Percentiles rank a stretch among this genome's conserved stretches.
phyloP scores from a whole-genome alignment of 2,113 vertebrate species.

The Saimiri boliviensis region DNA sequence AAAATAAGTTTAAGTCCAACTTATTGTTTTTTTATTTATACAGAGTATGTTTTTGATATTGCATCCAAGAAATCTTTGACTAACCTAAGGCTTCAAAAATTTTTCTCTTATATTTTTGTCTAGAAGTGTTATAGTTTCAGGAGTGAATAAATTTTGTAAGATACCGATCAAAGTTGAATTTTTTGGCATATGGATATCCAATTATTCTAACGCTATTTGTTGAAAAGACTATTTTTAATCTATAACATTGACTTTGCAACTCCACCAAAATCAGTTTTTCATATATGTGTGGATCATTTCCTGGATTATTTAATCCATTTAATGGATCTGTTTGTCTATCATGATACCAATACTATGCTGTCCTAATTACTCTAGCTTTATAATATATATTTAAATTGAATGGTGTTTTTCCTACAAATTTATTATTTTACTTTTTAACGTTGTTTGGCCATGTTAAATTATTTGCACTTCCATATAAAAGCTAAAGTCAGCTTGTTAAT shows the following conservation, averaged over 20 bases:
- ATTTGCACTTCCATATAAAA: not conserved
- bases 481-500: not conserved
- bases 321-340: not conserved
- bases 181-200: not conserved
- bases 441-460: not conserved
- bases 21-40: not conserved
- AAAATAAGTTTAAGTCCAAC: not conserved
- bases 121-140: not conserved
- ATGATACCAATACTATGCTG: not conserved
- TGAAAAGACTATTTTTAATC: not conserved
- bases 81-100: not conserved
- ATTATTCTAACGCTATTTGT: not conserved
- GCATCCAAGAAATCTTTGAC: not conserved
- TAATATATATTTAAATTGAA: not conserved
- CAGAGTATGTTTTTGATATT: not conserved
- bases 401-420: not conserved
- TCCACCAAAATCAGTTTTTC: not conserved
- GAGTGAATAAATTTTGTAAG: not conserved
- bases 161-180: not conserved
- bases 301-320: not conserved
- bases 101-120: not conserved
- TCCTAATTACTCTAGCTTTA: not conserved
- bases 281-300: not conserved
- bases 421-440: not conserved
- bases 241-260: not conserved